A percentile compares a stretch with the other conserved stretches of the same genome.
Evolutionary conservation across 2,113 vertebrate genomes (phyloP).

Genomic region (Passer montanus): DNA sequence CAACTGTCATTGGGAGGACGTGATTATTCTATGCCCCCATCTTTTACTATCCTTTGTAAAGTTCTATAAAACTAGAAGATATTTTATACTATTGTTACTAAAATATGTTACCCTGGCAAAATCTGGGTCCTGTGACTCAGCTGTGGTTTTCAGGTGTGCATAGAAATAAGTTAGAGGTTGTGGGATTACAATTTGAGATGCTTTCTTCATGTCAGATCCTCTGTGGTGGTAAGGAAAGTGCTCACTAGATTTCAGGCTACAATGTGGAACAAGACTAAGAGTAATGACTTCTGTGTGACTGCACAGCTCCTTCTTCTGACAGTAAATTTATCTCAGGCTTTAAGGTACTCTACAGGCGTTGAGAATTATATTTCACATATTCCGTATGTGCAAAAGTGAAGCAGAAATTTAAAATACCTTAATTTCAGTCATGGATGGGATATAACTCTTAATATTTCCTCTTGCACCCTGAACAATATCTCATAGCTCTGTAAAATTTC

Average conservation of each 20-base stretch:
- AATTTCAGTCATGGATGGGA: background rate
- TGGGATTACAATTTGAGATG: background rate
- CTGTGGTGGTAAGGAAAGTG: background rate
- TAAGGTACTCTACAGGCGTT: background rate
- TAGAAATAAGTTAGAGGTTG: background rate
- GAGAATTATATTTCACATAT: conserved; percentile 30
- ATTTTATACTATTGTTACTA: background rate
- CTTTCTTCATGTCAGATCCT: background rate
- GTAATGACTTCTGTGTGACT: conserved; percentile 9
- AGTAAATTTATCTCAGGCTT: conserved; percentile 17
- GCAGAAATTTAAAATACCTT: conserved; percentile 11
- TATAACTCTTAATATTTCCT: conserved; percentile 43
- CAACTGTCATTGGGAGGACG: accelerated
- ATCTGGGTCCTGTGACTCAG: background rate
- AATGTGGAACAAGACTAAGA: background rate
- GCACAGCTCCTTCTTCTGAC: conserved; percentile 5
- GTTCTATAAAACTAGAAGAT: background rate
- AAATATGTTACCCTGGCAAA: background rate
- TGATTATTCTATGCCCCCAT: background rate
- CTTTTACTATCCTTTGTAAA: background rate
- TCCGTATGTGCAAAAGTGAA: conserved; percentile 22
- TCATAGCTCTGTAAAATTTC: background rate
- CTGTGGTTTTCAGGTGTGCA: background rate
- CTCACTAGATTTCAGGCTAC: background rate
- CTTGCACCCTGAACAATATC: conserved; percentile 2